Base-by-base conservation (phyloP, 2,113 vertebrate species). In the Speoplatyrhinus poulsoni region DNA sequence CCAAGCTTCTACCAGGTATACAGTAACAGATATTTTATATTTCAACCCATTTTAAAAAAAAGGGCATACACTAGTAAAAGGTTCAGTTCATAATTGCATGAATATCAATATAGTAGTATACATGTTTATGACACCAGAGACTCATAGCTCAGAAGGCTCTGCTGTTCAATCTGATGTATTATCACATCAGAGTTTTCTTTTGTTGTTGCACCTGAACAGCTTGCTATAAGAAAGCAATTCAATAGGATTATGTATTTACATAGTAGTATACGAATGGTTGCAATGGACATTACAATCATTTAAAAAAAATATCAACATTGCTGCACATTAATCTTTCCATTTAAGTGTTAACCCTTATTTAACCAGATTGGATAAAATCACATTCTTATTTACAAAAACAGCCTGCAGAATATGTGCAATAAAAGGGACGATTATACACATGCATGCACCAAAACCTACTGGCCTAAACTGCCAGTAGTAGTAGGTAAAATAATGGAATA, bases 361-460 rank as follows among this genome's bases (percentile, higher is more conserved):
- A 79, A 69, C 58, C 49, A 19, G 73, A 68, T 71, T 59, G n/a
- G 36, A 70, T 82, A 75, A 71, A 81, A 70, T 62, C 70, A 82
- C 69, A 65, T 65, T 72, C 48, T 70, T 81, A 85, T 81, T 32
- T 85, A 87, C 82, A 86, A 41, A 63, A 50, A 53, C 60, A 46
- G 64, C 61, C 11, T 1, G 32, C 61, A 60, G 75, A 46, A 32
- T 41, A 13, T 32, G 1, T 32, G 60, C 73, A 61, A 67, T 65
- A 33, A 0, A 12, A 73, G 46, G 61, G 56, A 67, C 69, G 65
- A 61, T 65, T 62, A 72, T 64, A 70, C 67, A 72, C 84, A 81
- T 81, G 83, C 82, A 69, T 75, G 77, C 82, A 83, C 72, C 73
- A 54, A 58, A 52, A 26, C 62, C 62, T 59, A 62, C 67, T 65